Percentiles rank a stretch among this genome's conserved stretches.
Evolutionary conservation across 2,888 invertebrate genomes (phyloP).

Genomic region (Chaitophorus viminalis): DNA sequence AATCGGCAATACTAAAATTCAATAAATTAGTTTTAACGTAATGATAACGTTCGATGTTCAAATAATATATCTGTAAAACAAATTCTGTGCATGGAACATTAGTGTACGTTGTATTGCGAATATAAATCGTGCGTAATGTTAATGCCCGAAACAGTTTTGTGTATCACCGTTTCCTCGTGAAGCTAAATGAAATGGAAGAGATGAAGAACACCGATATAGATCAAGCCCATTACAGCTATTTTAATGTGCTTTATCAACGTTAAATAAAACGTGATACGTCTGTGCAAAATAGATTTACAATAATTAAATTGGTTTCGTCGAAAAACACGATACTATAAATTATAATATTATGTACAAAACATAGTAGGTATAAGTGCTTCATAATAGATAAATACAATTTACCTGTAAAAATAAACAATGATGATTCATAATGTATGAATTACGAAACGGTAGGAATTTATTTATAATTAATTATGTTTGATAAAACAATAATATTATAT

Average conservation of each 20-base stretch:
- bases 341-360: too few relatives aligned
- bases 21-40: neutral
- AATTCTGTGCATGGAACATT: conserved; percentile 5
- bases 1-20: neutral
- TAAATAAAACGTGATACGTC: neutral
- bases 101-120: neutral
- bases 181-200: conserved; percentile 41
- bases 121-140: conserved; percentile 39
- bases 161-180: conserved; percentile 19
- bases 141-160: conserved; percentile 32
- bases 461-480: too few relatives aligned
- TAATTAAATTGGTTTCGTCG: neutral
- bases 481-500: too few relatives aligned
- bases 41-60: neutral
- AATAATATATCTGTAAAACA: neutral
- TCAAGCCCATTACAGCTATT: neutral
- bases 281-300: neutral
- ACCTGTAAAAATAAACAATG: too few relatives aligned
- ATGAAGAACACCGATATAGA: conserved; percentile 11
- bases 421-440: too few relatives aligned
- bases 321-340: neutral
- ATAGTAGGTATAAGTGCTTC: too few relatives aligned
- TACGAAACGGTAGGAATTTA: too few relatives aligned
- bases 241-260: conserved; percentile 14
- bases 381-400: too few relatives aligned